Base-by-base conservation (phyloP, 2,797 vertebrate genomes). In the Neosilurus hyrtlii region DNA sequence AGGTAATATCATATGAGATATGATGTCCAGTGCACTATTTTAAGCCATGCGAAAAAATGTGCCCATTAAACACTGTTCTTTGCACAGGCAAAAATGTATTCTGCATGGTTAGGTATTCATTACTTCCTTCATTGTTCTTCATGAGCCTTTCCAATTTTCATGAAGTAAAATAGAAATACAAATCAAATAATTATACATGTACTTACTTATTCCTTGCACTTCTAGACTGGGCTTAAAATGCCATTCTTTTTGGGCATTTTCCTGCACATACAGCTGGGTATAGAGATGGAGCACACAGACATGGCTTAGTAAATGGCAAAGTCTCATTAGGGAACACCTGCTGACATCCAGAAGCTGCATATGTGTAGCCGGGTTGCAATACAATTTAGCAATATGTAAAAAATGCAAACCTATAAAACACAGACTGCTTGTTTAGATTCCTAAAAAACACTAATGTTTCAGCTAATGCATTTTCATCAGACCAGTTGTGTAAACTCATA, bases 251-350 rank as follows among this genome's bases (percentile, higher is more conserved):
- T 79, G 77, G 57, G 79, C 78, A 83, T 81, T 74, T 56, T 72
- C 35, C 68, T 82, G 81, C 63, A 59, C 59, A 76, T 67, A 66
- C 80, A 86, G 84, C 59, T 74, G 72, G 74, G 66, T 79, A 51
- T 75, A 70, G 54, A 76, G 63, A 56, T 56, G 61, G 52, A 75
- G 52, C 66, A 66, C 66, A 22, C n/a, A 7, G 49, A 70, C 83
- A 81, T 67, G 84, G 75, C 56, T 76, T 61, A 78, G 56, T 57
- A 89, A 90, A 89, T 87, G 87, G 90, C 86, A 73, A 70, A 56
- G 68, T 75, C 85, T 89, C 87, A 88, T 91, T 90, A 86, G 9
- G 59, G 84, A 59, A 81, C 88, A 91, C 88, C 88, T 90, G 87
- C 61, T 30, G 70, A 89, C 8, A 83, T 74, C 49, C 63, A 76